phyloP scores from a whole-genome alignment of 2,113 vertebrate genomes.

The Thomomys bottae region DNA sequence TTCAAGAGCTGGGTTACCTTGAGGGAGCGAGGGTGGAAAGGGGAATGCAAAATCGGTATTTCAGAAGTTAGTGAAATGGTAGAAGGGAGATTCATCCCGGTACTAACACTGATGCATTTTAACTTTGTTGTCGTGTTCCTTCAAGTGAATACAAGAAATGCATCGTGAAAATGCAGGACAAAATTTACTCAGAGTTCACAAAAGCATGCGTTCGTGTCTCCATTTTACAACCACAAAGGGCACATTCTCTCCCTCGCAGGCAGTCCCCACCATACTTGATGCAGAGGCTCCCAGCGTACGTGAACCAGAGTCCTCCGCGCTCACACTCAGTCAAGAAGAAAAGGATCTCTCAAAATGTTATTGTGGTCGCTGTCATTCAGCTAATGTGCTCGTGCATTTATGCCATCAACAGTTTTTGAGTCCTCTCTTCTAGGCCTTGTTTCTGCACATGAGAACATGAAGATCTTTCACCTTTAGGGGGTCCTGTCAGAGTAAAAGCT shows the following conservation, averaged over 20 bases:
- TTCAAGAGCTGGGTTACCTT: not conserved
- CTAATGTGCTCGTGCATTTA: slow-evolving; percentile 11
- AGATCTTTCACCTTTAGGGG: not conserved
- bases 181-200: not conserved
- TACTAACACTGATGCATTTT: too few species aligned
- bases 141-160: not conserved
- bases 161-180: not conserved
- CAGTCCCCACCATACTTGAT: not conserved
- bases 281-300: not conserved
- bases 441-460: not conserved
- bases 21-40: not conserved
- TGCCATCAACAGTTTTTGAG: not conserved
- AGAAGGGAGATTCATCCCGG: not conserved
- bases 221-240: not conserved
- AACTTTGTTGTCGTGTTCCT: too few species aligned
- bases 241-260: not conserved
- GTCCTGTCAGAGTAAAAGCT: not conserved
- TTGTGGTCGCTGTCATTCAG: not conserved
- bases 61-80: not conserved
- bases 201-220: not conserved
- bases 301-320: not conserved
- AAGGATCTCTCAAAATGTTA: too few species aligned
- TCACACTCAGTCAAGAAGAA: not conserved
- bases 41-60: not conserved
- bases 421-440: not conserved